phyloP scores from a whole-genome alignment of 2,888 invertebrate genomes.

The Gari tellinella region DNA sequence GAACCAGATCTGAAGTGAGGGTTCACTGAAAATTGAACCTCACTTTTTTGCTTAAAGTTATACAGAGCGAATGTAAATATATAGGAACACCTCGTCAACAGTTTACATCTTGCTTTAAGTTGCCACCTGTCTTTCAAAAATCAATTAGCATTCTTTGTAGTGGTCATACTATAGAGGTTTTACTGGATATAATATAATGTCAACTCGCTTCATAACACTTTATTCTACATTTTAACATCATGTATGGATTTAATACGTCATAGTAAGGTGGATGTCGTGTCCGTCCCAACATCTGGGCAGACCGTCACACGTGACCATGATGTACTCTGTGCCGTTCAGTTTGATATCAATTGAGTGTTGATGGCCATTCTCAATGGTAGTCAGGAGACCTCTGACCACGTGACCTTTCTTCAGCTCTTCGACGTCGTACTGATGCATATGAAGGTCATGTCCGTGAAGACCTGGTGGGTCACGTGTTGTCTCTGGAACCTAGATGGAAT shows the following conservation, averaged over 20 bases:
- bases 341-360: conserved; percentile 61
- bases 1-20: no score
- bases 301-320: conserved; percentile 60
- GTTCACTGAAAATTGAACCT: no score
- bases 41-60: no score
- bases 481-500: conserved; percentile 47
- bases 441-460: conserved; percentile 56
- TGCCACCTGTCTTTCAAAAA: no score
- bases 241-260: not conserved
- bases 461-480: conserved; percentile 64
- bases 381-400: conserved; percentile 41
- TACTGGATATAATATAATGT: no score
- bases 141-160: no score
- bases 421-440: conserved; percentile 55
- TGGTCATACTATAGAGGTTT: no score
- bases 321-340: conserved; percentile 35
- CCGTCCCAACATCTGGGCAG: conserved; percentile 67
- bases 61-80: no score
- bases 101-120: no score
- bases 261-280: conserved; percentile 38
- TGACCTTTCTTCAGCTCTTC: conserved; percentile 50
- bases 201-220: no score
- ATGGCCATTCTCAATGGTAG: conserved; percentile 57
- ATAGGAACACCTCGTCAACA: no score
- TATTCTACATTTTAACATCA: not conserved